Base-by-base conservation (phyloP, 92 coral and sea anemone genomes). In the Blastomussa wellsi region DNA sequence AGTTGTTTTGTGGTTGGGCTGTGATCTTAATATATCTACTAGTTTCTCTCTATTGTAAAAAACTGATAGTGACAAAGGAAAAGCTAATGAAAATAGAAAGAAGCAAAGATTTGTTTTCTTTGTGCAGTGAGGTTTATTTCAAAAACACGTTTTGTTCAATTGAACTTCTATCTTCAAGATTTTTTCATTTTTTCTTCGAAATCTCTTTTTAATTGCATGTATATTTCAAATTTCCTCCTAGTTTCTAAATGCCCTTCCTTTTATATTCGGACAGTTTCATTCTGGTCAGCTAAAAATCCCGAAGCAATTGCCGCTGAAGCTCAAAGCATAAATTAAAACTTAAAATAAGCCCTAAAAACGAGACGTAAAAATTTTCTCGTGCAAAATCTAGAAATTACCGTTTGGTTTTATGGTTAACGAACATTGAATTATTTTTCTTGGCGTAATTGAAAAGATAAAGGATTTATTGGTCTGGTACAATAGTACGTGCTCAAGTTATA, bases 71-170 rank as follows among this genome's bases (percentile, higher is more conserved):
- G 20, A 66, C 84, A 80, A 80, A 78, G 66, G 35, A 39, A 62
- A 0, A 80, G 31, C 44, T 80, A 80, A 80, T 80, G 62, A 80
- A 79, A 62, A 38, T 7, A 80, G 75, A 68, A 80, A 80, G 41
- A 80, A 47, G 62, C 59, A 33, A 47, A 37, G 7, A 29, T 42
- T 41, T 57, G 49, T 59, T 48, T 29, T 71, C 57, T 79, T 62
- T 79, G 59, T n/a, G 15, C 29, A 39, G 19, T 36, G n/a, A 55
- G 67, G 64, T 35, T 8, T 52, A 31, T 33, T 1, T 36, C 62
- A 77, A 33, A 37, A 48, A 31, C 47, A 33, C 20, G 26, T 52
- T 77, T 77, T 52, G 64, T 15, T 38, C 29, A 71, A 71, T 74
- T 41, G 29, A 74, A 74, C 9, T 74, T 15, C 10, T 44, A 41